Evolutionary conservation across 2,888 invertebrate species (phyloP), one percentile per base, ranked within the genome.

Genomic region (Neocrepidodera transversa): DNA sequence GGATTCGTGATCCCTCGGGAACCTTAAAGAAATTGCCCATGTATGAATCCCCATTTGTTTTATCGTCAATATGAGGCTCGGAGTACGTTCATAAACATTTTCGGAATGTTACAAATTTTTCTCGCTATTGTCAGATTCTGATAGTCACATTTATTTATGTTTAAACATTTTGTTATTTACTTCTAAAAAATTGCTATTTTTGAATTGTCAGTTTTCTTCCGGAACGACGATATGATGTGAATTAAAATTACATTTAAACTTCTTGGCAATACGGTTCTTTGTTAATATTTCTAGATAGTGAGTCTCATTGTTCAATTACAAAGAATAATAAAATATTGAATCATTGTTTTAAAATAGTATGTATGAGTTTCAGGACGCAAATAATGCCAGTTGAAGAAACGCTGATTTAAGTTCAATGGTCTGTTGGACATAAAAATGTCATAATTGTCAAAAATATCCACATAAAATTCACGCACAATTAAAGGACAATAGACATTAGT

Each of bases 21-120:
- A 70, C 77, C 74, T 77, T 79, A 79, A 78, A 79, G 79, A 79
- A 79, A 79, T 79, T 77, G 78, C 77, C 79, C 78, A 79, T 79
- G 77, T 79, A 79, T 78, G 77, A 77, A 74, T 71, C 73, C 74
- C 76, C 75, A 77, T 77, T 77, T 77, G 76, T 76, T 75, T 75
- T 73, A 71, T 74, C 72, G 75, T 74, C 73, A 32, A 54, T 57
- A 48, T 50, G 38, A 49, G 28, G 26, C 32, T 13, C 28, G 14
- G 17, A 42, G n/a, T n/a, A 42, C 52, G 30, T 42, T 52, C 35
- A 42, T 42, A 42, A 52, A 52, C 30, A 35, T 52, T 52, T 51
- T 42, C 23, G 28, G 11, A 13, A 5, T 32, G 11, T 32, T 32
- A 13, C 32, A 32, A 32, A 32, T 32, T 32, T 32, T n/a, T n/a